phyloP scores from a whole-genome alignment of 2,113 vertebrate species.

The Nerophis lumbriciformis region DNA sequence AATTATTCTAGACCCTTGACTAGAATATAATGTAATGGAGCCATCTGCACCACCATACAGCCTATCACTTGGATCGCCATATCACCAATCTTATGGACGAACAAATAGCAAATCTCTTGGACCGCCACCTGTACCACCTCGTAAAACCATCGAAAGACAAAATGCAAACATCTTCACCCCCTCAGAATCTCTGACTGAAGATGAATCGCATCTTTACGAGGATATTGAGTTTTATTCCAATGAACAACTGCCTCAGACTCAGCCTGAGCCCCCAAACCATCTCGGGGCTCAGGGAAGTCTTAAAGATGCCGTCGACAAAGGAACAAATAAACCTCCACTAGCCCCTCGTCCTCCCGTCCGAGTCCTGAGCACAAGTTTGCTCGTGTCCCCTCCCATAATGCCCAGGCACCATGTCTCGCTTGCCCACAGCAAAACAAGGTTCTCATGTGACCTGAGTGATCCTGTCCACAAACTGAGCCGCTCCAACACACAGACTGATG shows the following conservation, averaged over 20 bases:
- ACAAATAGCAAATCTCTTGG: too few relatives aligned
- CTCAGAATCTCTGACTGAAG: conserved; percentile 1
- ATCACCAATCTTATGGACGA: too few relatives aligned
- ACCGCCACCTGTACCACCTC: background rate
- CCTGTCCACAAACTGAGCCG: conserved; percentile 22
- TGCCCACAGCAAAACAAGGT: background rate
- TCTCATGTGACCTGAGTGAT: conserved; percentile 11
- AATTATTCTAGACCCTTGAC: background rate
- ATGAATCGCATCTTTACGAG: background rate
- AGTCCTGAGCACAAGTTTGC: conserved; percentile 4
- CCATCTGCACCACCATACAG: background rate
- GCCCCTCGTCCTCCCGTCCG: background rate
- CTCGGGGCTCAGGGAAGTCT: background rate
- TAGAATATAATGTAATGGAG: conserved; percentile 49
- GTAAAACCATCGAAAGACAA: conserved; percentile 1
- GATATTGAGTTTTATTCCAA: background rate
- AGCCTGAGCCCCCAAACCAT: background rate
- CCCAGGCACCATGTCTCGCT: conserved; percentile 9
- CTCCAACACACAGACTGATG: conserved; percentile 33
- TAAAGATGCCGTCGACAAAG: background rate
- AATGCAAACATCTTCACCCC: background rate
- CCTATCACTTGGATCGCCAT: too few relatives aligned
- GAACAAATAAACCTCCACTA: too few relatives aligned
- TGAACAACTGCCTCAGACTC: background rate
- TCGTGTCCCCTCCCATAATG: conserved; percentile 46